Conservation (phyloP, 1,140 invertebrate species). For the Acromyrmex charruanus region DNA sequence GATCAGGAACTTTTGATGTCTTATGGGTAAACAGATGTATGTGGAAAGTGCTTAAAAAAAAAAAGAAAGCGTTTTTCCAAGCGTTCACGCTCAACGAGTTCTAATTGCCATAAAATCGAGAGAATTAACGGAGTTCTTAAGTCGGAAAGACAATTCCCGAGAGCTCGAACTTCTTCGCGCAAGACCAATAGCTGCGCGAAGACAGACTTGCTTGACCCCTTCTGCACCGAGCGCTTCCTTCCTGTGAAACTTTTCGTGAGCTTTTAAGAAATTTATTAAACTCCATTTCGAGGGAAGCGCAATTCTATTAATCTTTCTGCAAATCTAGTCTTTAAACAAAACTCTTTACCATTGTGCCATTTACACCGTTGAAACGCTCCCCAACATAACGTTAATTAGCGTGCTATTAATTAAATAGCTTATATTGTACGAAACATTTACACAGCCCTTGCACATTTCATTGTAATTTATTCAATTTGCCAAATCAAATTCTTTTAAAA, state of each 20-base stretch:
- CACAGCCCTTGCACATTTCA: background rate
- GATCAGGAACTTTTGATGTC: background rate
- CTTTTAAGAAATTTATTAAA: conserved; percentile 32
- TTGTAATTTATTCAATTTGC: background rate
- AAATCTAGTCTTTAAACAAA: background rate
- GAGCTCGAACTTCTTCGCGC: conserved; percentile 17
- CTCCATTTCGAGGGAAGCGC: background rate
- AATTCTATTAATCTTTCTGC: conserved; percentile 12
- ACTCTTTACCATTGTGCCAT: conserved; percentile 2
- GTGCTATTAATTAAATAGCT: conserved; percentile 11
- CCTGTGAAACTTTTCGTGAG: background rate
- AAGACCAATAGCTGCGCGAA: conserved; percentile 13
- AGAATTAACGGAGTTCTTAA: conserved; percentile 15
- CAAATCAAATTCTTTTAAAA: background rate
- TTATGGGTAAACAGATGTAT: background rate
- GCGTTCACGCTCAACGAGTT: background rate
- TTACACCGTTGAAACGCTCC: background rate
- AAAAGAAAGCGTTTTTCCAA: background rate
- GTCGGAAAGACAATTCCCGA: conserved; percentile 27
- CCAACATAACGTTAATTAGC: conserved; percentile 15
- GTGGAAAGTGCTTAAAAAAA: background rate
- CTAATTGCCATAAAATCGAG: conserved; percentile 45
- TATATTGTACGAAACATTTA: conserved; percentile 4
- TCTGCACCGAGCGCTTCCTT: background rate
- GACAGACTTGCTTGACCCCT: background rate